Percentiles rank a stretch among this genome's conserved stretches.
phyloP scores from a whole-genome alignment of 2,888 invertebrate genomes.

The Zonitis immaculata region DNA sequence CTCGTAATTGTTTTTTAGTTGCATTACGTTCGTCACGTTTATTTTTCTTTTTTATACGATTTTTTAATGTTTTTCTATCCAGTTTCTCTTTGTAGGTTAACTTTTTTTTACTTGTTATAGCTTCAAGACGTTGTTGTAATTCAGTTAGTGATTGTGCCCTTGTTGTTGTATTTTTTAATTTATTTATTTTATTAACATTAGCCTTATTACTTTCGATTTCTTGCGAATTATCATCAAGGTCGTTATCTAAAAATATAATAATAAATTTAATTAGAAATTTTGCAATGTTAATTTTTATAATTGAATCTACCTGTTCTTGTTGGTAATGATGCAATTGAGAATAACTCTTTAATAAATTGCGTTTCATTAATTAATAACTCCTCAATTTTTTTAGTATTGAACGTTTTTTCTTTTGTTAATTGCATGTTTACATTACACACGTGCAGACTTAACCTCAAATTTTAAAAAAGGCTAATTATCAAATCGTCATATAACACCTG shows the following conservation, averaged over 20 bases:
- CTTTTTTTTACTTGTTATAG: conserved; percentile 58
- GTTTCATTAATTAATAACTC: conserved; percentile 54
- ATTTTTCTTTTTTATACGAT: conserved; percentile 62
- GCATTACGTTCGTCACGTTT: conserved; percentile 56
- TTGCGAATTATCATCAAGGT: conserved; percentile 43
- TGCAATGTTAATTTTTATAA: conserved; percentile 5
- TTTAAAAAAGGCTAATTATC: no score
- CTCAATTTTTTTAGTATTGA: conserved; percentile 43
- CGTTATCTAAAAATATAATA: conserved; percentile 37
- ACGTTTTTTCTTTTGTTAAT: conserved; percentile 29
- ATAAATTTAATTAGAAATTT: neutral
- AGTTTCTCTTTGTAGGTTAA: conserved; percentile 62
- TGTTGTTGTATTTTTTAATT: conserved; percentile 42
- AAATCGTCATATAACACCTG: no score
- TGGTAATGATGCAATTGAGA: conserved; percentile 55
- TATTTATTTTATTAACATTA: conserved; percentile 22
- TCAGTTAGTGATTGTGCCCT: conserved; percentile 62
- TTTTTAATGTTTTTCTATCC: conserved; percentile 62
- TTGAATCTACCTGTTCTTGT: conserved; percentile 28
- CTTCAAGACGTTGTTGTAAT: conserved; percentile 59
- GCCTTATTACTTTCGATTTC: conserved; percentile 20
- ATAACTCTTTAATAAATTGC: conserved; percentile 56
- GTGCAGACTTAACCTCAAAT: neutral
- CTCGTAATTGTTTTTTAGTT: conserved; percentile 46
- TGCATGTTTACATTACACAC: conserved; percentile 28